Evolutionary conservation across 2,888 invertebrate genomes (phyloP), one percentile per base, ranked within the genome.

Genomic region (Caenorhabditis macrosperma): DNA sequence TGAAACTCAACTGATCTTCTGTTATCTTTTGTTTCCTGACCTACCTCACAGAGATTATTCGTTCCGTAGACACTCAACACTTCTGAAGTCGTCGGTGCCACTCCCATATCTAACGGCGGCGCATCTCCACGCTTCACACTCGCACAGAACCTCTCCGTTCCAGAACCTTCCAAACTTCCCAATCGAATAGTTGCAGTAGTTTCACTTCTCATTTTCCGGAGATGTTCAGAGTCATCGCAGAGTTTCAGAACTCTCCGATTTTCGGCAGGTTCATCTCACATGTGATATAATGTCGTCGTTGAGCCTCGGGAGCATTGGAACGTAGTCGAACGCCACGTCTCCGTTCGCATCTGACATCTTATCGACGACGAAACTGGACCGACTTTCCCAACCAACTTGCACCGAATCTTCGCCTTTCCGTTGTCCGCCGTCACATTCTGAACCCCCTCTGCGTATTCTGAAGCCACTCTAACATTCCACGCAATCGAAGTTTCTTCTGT

Each of bases 381-480:
- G n/a, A 48, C 55, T 0, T 76, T 41, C 17, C 78, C 72, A 41
- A 64, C 41, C 10, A 80, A 20, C 20, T 30, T 75, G 28, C 82
- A 82, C 33, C 26, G 41, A 17, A 84, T 63, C 24, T 44, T 59
- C 0, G 78, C 67, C 20, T 54, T 64, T 20, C 78, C 77, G 33
- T 61, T 60, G 12, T 78, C 35, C 4, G 75, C 63, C 2, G 59
- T 52, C 1, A 84, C 80, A 66, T 82, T 74, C 20, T 81, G 66
- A 17, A 84, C 52, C 26, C 68, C 41, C 1, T 67, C 80, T 20
- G 64, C 66, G 61, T 84, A 84, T 7, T 78, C 67, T 17, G 84
- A 82, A 17, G 69, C 48, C n/a, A n/a, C n/a, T n/a, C n/a, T n/a
- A n/a, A n/a, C 64, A 63, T 84, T 81, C 84, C 84, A 84, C 0